Evolutionary conservation across 2,888 invertebrate species (phyloP).

Genomic region (Nephrocerus scutellatus): DNA sequence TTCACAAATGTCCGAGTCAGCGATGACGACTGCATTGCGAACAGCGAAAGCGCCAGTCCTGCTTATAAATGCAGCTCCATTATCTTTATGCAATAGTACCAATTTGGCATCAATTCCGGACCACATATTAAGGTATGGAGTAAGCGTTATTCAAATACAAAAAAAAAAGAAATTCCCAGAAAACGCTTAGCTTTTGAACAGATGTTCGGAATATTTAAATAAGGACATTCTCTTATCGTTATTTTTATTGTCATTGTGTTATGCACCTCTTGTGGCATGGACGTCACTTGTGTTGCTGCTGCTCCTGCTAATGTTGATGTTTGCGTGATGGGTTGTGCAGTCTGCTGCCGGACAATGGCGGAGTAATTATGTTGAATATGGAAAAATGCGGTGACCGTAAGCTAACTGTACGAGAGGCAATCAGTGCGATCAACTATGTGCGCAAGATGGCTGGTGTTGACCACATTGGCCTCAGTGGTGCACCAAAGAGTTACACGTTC

Average conservation of each 20-base stretch:
- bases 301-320: no score
- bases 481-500: slow-evolving; percentile 52
- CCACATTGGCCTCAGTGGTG: slow-evolving; percentile 57
- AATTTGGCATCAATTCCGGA: slow-evolving; percentile 75
- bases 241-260: neutral
- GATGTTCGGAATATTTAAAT: neutral
- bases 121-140: slow-evolving; percentile 59
- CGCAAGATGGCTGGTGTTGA: slow-evolving; percentile 58
- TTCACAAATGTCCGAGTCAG: slow-evolving; percentile 57
- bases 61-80: slow-evolving; percentile 59
- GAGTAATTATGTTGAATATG: slow-evolving; percentile 59
- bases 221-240: no score
- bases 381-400: slow-evolving; percentile 48
- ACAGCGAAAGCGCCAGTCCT: slow-evolving; percentile 59
- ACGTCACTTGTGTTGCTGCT: no score
- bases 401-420: slow-evolving; percentile 44
- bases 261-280: neutral
- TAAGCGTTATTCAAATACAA: no score
- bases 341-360: slow-evolving; percentile 51
- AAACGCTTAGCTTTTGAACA: neutral
- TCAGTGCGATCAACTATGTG: slow-evolving; percentile 60
- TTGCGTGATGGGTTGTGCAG: no score
- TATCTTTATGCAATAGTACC: slow-evolving; percentile 58
- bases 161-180: no score
- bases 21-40: slow-evolving; percentile 56